Conservation (phyloP, 2,113 vertebrate genomes). For the Haemorhous mexicanus region DNA sequence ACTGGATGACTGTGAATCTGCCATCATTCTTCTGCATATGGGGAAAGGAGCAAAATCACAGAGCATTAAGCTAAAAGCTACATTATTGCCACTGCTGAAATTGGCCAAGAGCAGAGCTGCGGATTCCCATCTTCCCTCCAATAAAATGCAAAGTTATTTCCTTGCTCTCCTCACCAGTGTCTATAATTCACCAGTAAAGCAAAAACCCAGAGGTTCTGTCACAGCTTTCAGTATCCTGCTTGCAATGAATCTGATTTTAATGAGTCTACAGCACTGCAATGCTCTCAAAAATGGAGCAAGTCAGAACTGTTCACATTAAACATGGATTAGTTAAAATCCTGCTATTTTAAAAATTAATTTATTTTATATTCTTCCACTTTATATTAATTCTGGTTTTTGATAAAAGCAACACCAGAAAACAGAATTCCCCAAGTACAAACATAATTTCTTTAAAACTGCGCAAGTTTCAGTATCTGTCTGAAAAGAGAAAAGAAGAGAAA, state of each 20-base stretch:
- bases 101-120: background rate
- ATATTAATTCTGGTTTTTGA: background rate
- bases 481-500: background rate
- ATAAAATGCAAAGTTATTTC: conserved; percentile 36
- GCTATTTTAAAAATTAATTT: conserved; percentile 9
- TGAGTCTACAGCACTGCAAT: conserved; percentile 10
- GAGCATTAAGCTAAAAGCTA: conserved; percentile 41
- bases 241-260: conserved; percentile 57
- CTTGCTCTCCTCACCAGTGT: conserved; percentile 8
- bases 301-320: conserved; percentile 34
- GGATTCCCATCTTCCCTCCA: conserved; percentile 3
- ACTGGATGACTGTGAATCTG: conserved; percentile 94
- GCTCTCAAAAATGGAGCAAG: conserved; percentile 32
- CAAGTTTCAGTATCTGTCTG: background rate
- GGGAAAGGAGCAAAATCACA: background rate
- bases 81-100: conserved; percentile 21
- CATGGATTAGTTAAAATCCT: conserved; percentile 54
- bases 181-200: conserved; percentile 52
- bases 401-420: background rate
- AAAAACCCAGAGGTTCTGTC: background rate
- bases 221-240: conserved; percentile 5
- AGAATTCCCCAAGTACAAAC: background rate
- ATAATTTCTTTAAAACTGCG: background rate
- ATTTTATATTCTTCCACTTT: background rate
- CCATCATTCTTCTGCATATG: conserved; percentile 91